Evolutionary conservation across 2,888 invertebrate genomes (phyloP).

Genomic region (Hydroisotoma schaefferi): DNA sequence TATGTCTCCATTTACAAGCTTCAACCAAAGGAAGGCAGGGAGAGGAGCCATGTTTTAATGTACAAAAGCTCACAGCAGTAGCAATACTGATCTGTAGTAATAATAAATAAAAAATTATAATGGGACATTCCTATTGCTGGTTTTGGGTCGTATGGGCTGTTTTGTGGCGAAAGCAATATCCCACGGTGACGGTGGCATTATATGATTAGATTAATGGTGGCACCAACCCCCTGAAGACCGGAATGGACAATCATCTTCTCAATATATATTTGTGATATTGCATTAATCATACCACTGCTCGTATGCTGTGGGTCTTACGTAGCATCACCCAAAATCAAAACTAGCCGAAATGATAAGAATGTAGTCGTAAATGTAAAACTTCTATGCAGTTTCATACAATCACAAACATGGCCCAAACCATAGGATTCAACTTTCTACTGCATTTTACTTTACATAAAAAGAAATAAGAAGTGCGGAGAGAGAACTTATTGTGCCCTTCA

Average conservation of each 20-base stretch:
- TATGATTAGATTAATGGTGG: conserved; percentile 46
- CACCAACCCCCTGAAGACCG: conserved; percentile 46
- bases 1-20: conserved; percentile 7
- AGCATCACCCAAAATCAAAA: background rate
- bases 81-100: background rate
- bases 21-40: background rate
- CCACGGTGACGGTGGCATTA: conserved; percentile 43
- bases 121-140: conserved; percentile 3
- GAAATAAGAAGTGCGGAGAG: conserved; percentile 4
- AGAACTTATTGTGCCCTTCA: background rate
- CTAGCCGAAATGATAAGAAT: no score
- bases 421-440: background rate
- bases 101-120: background rate
- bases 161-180: conserved; percentile 36
- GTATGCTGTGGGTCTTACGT: no score
- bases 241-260: conserved; percentile 40
- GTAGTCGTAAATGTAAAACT: no score
- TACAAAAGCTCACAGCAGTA: background rate
- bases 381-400: no score
- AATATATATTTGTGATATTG: conserved; percentile 8
- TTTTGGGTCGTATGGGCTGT: conserved; percentile 13
- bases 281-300: no score
- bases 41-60: background rate
- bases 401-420: no score
- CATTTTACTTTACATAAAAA: no score